Evolutionary conservation across 2,888 invertebrate genomes (phyloP).

Genomic region (Axea sp.): DNA sequence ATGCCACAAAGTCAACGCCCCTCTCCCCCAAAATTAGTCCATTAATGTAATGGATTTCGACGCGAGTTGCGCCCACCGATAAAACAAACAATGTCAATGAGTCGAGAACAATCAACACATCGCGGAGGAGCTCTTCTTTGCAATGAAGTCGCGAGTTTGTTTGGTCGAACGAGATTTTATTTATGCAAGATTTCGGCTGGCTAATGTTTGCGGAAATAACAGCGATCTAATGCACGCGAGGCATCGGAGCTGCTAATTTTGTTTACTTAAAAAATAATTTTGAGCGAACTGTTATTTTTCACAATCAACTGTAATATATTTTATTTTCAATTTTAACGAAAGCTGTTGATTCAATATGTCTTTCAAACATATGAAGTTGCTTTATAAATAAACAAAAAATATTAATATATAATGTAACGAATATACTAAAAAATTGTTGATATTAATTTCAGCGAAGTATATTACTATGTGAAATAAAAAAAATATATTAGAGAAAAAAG

Average conservation of each 20-base stretch:
- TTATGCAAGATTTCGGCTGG: conserved; percentile 36
- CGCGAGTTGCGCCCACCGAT: conserved; percentile 17
- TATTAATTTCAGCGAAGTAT: too few relatives aligned
- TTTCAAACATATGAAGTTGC: too few relatives aligned
- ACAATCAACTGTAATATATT: too few relatives aligned
- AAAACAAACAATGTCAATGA: conserved; percentile 34
- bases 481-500: too few relatives aligned
- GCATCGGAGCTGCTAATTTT: conserved; percentile 25
- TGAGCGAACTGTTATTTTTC: neutral
- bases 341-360: too few relatives aligned
- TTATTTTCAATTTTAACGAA: too few relatives aligned
- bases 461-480: too few relatives aligned
- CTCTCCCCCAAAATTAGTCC: conserved; percentile 17
- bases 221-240: conserved; percentile 26
- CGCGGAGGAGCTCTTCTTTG: conserved; percentile 19
- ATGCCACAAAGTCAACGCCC: conserved; percentile 37
- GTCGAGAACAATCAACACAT: conserved; percentile 27
- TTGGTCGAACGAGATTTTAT: conserved; percentile 41
- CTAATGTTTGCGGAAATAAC: conserved; percentile 39
- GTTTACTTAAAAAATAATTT: conserved; percentile 40
- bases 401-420: too few relatives aligned
- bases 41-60: conserved; percentile 46
- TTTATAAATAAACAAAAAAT: too few relatives aligned
- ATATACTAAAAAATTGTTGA: too few relatives aligned
- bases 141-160: conserved; percentile 1